These are phyloP conservation scores for Cephus pulcher DNA, from an alignment of 2,888 invertebrate genomes.

Conservation along the genomic window DNA sequence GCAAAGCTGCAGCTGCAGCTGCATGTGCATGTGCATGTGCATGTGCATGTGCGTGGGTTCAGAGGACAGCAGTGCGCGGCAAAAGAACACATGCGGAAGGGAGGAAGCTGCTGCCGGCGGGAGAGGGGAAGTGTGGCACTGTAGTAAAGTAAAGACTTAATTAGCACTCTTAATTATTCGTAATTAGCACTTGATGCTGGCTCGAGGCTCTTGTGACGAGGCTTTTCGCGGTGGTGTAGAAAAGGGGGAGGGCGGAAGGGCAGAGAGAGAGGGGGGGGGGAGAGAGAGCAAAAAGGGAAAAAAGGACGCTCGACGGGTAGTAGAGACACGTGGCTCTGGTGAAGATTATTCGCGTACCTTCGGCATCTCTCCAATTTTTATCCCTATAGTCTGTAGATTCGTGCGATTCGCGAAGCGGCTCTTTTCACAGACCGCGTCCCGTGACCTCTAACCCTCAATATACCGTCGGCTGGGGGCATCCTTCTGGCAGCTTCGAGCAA, in stretches of 20 bases:
- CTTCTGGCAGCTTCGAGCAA: too few species aligned
- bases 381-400: background rate
- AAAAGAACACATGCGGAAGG: background rate
- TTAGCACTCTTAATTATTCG: constrained; percentile 55
- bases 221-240: constrained; percentile 9
- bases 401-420: background rate
- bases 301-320: constrained; percentile 40
- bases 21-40: too few species aligned
- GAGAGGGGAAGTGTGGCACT: constrained; percentile 14
- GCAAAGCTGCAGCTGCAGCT: too few species aligned
- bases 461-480: background rate
- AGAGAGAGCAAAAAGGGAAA: background rate
- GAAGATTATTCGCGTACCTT: background rate
- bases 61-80: too few species aligned
- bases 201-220: constrained; percentile 7
- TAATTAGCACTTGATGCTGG: constrained; percentile 48
- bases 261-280: background rate
- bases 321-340: background rate
- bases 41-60: too few species aligned
- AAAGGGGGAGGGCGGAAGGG: background rate
- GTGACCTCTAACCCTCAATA: background rate
- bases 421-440: background rate
- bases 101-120: background rate
- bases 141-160: constrained; percentile 45
- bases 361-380: background rate